Percentiles rank a stretch among this genome's conserved stretches.
phyloP scores from a whole-genome alignment of 2,113 vertebrate species.

The Colossoma macropomum region DNA sequence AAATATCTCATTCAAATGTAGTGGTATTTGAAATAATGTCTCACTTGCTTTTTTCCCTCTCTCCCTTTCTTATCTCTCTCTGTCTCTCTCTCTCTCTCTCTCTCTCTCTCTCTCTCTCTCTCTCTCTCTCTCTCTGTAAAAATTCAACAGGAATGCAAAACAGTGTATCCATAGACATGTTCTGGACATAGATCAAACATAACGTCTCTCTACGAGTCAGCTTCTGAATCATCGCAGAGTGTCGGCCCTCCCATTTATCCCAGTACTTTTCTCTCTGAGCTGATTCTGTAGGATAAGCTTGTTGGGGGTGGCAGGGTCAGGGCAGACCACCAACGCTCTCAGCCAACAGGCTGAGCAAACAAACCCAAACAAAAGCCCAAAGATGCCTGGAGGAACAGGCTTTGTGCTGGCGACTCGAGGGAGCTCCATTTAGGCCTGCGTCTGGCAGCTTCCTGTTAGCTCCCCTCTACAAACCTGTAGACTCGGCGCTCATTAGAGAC shows the following conservation, averaged over 20 bases:
- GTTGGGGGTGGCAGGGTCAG: conserved; percentile 42
- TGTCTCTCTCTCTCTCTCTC: no score
- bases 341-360: conserved; percentile 63
- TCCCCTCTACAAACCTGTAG: conserved; percentile 38
- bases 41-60: background rate
- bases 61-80: background rate
- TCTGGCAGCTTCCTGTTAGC: conserved; percentile 43
- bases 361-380: conserved; percentile 65
- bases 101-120: no score
- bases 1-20: no score
- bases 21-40: background rate
- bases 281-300: conserved; percentile 42
- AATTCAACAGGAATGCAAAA: conserved; percentile 5
- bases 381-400: conserved; percentile 55
- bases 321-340: conserved; percentile 69
- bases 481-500: conserved; percentile 40
- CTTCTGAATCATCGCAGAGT: background rate
- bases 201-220: background rate
- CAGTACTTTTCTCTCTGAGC: conserved; percentile 45
- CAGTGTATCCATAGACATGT: conserved; percentile 12
- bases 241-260: conserved; percentile 56
- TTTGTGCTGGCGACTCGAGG: conserved; percentile 44
- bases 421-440: conserved; percentile 64
- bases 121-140: no score
- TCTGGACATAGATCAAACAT: background rate